Conservation (phyloP, 2,888 invertebrate genomes). For the Parasteatoda lunata region DNA sequence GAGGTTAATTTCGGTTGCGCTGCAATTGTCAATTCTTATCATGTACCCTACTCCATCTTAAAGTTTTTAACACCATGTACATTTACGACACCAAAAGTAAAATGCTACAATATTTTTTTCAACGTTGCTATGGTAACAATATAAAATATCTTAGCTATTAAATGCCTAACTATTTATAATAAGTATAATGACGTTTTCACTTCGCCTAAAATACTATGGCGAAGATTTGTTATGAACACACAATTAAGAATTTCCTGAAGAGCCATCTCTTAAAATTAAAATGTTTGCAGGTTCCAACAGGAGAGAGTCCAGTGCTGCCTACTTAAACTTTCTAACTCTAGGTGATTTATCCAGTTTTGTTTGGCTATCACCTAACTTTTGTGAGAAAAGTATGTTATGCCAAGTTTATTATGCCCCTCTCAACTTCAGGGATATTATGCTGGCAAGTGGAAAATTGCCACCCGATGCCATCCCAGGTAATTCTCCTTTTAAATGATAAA, state of each 20-base stretch:
- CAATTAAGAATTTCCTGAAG: neutral
- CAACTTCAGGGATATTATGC: slow-evolving; percentile 98
- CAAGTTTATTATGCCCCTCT: slow-evolving; percentile 93
- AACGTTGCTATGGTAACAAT: too few species aligned
- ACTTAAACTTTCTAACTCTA: slow-evolving; percentile 92
- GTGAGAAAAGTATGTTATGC: slow-evolving; percentile 79
- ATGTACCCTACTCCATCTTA: too few species aligned
- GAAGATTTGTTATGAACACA: neutral
- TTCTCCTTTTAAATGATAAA: neutral
- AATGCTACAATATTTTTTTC: too few species aligned
- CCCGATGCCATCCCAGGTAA: slow-evolving; percentile 95
- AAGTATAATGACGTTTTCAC: neutral
- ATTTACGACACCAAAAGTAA: too few species aligned
- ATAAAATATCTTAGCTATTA: neutral
- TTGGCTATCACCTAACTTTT: slow-evolving; percentile 81
- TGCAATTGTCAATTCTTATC: too few species aligned
- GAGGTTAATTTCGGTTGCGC: too few species aligned
- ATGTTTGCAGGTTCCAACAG: neutral
- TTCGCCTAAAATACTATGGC: neutral
- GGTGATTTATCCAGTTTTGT: slow-evolving; percentile 93
- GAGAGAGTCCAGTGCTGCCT: slow-evolving; percentile 85
- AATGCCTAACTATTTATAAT: neutral
- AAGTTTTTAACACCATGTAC: too few species aligned
- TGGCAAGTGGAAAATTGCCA: slow-evolving; percentile 96
- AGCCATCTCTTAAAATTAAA: neutral